These are phyloP conservation scores for Paradoxurus hermaphroditus DNA, from an alignment of 2,113 vertebrate genomes.

Conservation along the genomic window DNA sequence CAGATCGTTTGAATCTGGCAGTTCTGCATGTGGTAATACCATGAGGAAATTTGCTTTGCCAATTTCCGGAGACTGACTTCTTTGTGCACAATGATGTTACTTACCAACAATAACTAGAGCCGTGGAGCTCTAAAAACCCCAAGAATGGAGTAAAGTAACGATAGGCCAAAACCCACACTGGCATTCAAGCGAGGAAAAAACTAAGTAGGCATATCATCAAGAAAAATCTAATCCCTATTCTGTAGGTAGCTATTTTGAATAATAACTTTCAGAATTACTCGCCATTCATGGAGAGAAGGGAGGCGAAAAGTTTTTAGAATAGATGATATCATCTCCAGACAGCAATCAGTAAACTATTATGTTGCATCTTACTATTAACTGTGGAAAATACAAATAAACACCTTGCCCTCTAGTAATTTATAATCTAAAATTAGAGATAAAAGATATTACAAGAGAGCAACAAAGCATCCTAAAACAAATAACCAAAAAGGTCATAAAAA, in stretches of 20 bases:
- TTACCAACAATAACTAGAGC: not conserved
- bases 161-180: not conserved
- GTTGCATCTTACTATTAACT: not conserved
- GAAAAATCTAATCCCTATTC: not conserved
- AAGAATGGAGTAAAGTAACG: not conserved
- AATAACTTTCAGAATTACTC: not conserved
- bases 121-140: not conserved
- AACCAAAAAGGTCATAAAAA: not conserved
- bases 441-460: not conserved
- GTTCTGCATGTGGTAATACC: not conserved
- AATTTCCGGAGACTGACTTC: not conserved
- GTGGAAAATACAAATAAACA: not conserved
- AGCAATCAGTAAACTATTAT: not conserved
- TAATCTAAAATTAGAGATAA: conserved; percentile 3
- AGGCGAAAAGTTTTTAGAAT: not conserved
- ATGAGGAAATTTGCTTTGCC: not conserved
- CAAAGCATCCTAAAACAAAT: not conserved
- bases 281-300: not conserved
- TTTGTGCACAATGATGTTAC: not conserved
- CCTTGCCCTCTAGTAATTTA: not conserved
- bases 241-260: not conserved
- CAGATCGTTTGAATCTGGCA: not conserved
- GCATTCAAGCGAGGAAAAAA: not conserved
- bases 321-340: not conserved
- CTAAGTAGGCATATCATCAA: not conserved